Conservation (phyloP, 1,140 invertebrate species). For the Temnothorax curvispinosus region DNA sequence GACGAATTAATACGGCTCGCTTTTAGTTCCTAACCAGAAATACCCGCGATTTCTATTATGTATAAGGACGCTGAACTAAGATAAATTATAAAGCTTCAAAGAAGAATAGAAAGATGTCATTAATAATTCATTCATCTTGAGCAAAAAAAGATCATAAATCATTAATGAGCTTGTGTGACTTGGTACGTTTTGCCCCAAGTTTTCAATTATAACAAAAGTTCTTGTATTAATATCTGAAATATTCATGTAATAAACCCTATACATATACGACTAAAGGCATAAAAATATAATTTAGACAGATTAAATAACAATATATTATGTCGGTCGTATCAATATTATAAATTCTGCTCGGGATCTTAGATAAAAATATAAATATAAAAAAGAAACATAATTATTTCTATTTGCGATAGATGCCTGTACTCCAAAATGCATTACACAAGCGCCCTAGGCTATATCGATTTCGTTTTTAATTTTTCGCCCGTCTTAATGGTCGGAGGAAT, state of each 20-base stretch:
- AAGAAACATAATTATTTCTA: not conserved
- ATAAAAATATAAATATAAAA: not conserved
- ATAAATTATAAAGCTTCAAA: slow-evolving; percentile 1
- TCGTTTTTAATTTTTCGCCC: slow-evolving; percentile 47
- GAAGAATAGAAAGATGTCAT: slow-evolving; percentile 9
- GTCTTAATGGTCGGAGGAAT: slow-evolving; percentile 34
- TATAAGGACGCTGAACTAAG: not conserved
- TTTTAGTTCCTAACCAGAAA: not conserved
- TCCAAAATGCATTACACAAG: not conserved
- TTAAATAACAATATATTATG: not conserved
- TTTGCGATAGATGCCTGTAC: no score
- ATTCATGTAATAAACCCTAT: not conserved
- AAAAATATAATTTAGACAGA: not conserved
- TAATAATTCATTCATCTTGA: slow-evolving; percentile 32
- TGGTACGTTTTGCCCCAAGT: not conserved
- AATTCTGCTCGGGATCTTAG: not conserved
- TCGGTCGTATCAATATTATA: not conserved
- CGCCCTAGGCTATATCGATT: not conserved
- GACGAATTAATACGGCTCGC: slow-evolving; percentile 2
- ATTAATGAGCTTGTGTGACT: slow-evolving; percentile 41
- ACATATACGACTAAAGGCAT: not conserved
- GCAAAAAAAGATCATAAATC: slow-evolving; percentile 3
- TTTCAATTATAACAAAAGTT: not conserved
- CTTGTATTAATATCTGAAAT: not conserved
- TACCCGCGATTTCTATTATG: not conserved